A percentile compares a stretch with the other conserved stretches of the same genome.
These are phyloP conservation scores for Acridotheres tristis DNA, from an alignment of 2,797 vertebrate species.

Conservation along the genomic window DNA sequence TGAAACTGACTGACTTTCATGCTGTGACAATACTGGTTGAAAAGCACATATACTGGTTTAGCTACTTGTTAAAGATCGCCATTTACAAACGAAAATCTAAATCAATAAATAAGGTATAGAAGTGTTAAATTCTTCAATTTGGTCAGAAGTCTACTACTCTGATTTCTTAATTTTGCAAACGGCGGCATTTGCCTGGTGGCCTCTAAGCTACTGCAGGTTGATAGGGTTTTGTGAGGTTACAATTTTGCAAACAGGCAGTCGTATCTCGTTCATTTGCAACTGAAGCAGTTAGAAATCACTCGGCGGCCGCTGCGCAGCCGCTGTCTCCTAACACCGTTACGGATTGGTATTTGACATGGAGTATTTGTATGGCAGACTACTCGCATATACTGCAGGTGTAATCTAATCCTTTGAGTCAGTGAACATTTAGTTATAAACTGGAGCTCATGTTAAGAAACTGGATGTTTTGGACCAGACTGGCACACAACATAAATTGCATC, in stretches of 20 bases:
- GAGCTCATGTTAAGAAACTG: constrained; percentile 81
- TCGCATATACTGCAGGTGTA: constrained; percentile 75
- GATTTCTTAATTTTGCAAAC: constrained; percentile 63
- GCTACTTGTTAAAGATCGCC: constrained; percentile 75
- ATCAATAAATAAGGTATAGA: constrained; percentile 72
- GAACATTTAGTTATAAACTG: constrained; percentile 84
- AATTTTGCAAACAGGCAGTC: constrained; percentile 65
- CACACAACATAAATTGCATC: constrained; percentile 95
- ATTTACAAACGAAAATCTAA: constrained; percentile 73
- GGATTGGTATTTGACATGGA: constrained; percentile 56
- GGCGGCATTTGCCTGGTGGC: constrained; percentile 71
- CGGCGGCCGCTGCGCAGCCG: constrained; percentile 40
- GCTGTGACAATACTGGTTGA: constrained; percentile 77
- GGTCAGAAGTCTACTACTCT: constrained; percentile 74
- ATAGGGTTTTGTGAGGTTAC: constrained; percentile 66
- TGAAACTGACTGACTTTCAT: constrained; percentile 82
- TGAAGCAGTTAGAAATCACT: constrained; percentile 68
- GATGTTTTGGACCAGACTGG: constrained; percentile 88
- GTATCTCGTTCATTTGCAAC: constrained; percentile 66
- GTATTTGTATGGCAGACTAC: constrained; percentile 55
- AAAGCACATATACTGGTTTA: constrained; percentile 77
- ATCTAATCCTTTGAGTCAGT: constrained; percentile 85
- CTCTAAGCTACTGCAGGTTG: constrained; percentile 69
- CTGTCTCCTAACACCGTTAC: constrained; percentile 44
- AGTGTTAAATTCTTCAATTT: constrained; percentile 75